Conservation (phyloP, 2,113 vertebrate genomes). For the Ophiodon elongatus region DNA sequence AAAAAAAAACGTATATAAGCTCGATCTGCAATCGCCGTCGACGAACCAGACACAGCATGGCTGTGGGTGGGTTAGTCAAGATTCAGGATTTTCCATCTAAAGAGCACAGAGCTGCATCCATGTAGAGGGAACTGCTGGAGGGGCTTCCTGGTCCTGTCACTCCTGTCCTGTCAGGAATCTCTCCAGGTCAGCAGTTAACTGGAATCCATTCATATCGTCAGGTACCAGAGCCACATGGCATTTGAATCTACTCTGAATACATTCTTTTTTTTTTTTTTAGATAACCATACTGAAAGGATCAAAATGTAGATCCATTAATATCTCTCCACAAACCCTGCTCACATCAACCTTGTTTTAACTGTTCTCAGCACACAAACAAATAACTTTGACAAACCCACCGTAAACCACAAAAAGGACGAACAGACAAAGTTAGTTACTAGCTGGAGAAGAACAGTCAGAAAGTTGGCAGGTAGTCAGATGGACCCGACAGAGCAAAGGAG, state of each 20-base stretch:
- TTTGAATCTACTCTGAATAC: not conserved
- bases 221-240: not conserved
- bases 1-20: not conserved
- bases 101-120: slow-evolving; percentile 18
- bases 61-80: slow-evolving; percentile 7
- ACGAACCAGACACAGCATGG: slow-evolving; percentile 18
- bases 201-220: slow-evolving; percentile 6
- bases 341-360: not conserved
- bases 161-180: slow-evolving; percentile 17
- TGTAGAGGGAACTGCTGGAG: not conserved
- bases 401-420: not conserved
- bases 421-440: not conserved
- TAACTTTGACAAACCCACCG: not conserved
- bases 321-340: not conserved
- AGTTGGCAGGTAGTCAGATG: not conserved
- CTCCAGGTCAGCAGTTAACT: slow-evolving; percentile 26
- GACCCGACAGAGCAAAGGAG: not conserved
- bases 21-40: slow-evolving; percentile 24
- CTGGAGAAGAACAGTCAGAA: not conserved
- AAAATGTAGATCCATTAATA: not conserved
- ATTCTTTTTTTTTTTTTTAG: not conserved
- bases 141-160: slow-evolving; percentile 16
- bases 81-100: slow-evolving; percentile 36
- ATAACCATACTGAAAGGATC: not conserved
- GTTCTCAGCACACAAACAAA: not conserved